Evolutionary conservation across 2,888 invertebrate genomes (phyloP).

Genomic region (Cheilosia soror): DNA sequence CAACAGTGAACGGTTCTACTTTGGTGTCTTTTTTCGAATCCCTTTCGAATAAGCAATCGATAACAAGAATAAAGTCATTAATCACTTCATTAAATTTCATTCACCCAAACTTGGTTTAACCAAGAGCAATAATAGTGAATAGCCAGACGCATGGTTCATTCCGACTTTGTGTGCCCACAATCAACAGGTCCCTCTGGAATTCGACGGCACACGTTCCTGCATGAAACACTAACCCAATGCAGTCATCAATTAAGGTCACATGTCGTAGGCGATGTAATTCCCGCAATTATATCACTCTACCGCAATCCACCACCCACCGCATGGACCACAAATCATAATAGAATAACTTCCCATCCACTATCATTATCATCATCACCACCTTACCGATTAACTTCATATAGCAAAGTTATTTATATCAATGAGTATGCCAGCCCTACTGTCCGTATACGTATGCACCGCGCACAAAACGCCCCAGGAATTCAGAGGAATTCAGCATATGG

Average conservation of each 20-base stretch:
- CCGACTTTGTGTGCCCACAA: background rate
- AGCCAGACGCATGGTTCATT: background rate
- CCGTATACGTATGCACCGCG: conserved; percentile 6
- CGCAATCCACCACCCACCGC: conserved; percentile 22
- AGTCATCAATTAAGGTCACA: conserved; percentile 69
- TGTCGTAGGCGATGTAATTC: conserved; percentile 71
- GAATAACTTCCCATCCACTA: conserved; percentile 38
- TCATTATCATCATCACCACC: conserved; percentile 65
- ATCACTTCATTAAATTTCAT: background rate
- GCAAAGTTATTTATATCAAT: conserved; percentile 80
- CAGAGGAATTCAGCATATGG: conserved; percentile 73
- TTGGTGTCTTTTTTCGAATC: too few species aligned
- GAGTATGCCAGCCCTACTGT: conserved; percentile 47
- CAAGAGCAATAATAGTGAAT: background rate
- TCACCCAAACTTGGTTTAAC: background rate
- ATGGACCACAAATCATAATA: conserved; percentile 70
- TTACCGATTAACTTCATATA: conserved; percentile 79
- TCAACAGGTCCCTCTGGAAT: conserved; percentile 52
- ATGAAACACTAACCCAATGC: conserved; percentile 57
- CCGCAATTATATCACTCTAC: conserved; percentile 62
- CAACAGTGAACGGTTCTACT: too few species aligned
- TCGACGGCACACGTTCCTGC: conserved; percentile 2
- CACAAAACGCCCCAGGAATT: conserved; percentile 66
- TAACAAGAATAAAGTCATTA: too few species aligned
- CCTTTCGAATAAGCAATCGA: too few species aligned